These are phyloP conservation scores for Poeciliopsis prolifica DNA, from an alignment of 2,113 vertebrate species.

Conservation along the genomic window DNA sequence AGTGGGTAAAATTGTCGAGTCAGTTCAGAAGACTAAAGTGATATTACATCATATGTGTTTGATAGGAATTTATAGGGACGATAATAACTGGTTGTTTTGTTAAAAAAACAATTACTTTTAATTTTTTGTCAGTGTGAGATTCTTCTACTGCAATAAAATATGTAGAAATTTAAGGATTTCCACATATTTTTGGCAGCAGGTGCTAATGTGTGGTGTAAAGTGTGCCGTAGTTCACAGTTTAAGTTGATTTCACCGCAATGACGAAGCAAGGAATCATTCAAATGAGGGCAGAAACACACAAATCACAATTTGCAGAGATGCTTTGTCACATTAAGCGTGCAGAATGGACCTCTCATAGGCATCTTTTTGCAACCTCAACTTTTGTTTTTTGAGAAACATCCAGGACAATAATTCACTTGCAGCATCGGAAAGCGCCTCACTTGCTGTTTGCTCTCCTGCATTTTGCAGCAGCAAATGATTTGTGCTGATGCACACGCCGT, in stretches of 20 bases:
- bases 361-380: not conserved
- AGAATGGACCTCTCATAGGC: not conserved
- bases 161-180: no score
- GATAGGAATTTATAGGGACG: not conserved
- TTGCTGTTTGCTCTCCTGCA: not conserved
- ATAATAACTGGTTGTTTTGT: not conserved
- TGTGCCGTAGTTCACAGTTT: no score
- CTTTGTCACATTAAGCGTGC: not conserved
- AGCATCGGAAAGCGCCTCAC: not conserved
- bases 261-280: not conserved
- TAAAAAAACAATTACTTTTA: not conserved
- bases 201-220: no score
- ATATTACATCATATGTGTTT: not conserved
- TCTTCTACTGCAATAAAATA: no score
- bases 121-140: no score
- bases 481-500: slow-evolving; percentile 45
- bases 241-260: not conserved
- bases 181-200: no score
- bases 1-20: not conserved
- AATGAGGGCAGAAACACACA: not conserved
- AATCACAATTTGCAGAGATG: not conserved
- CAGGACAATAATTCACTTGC: not conserved
- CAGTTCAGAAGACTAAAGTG: not conserved
- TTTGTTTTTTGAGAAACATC: not conserved
- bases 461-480: slow-evolving; percentile 45